Evolutionary conservation across 2,888 invertebrate species (phyloP), one percentile per base, ranked within the genome.

Genomic region (Amitus sp.): DNA sequence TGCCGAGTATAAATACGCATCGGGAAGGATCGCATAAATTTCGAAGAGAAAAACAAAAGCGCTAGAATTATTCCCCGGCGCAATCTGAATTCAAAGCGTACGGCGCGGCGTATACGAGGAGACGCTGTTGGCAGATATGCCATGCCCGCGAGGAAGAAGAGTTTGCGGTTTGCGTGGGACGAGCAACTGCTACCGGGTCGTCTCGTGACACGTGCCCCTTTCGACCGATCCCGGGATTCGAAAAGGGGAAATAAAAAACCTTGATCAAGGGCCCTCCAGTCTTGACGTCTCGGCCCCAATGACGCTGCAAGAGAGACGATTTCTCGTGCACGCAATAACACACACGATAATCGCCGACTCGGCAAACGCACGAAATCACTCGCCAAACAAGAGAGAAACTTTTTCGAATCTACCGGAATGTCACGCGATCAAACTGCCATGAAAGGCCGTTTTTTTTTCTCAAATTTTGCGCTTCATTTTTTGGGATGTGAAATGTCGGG

Each of bases 41-140:
- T 74, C 70, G 72, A 64, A 65, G 52, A 51, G 67, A 46, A 53
- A 56, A 69, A 64, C 61, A 73, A 79, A 71, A 74, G 75, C 74
- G 76, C 76, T 74, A 75, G 72, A 74, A 72, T 65, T 65, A 20
- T 42, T 20, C 42, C 4, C 65, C 70, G 60, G 69, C 68, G 74
- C 75, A 79, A 79, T 76, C 76, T 79, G 79, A 79, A 80, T 80
- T 80, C 76, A 79, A 79, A 79, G 76, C 74, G 70, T 73, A 68
- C 66, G 59, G 65, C 62, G 63, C 45, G 47, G 23, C 45, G 43
- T 18, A n/a, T n/a, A n/a, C n/a, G n/a, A n/a, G n/a, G n/a, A n/a
- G n/a, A n/a, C n/a, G n/a, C n/a, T n/a, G 53, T 57, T 50, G 63
- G 51, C 50, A 65, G 64, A 65, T 69, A 71, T 65, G 67, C 63